Conservation (phyloP, 2,888 invertebrate genomes). For the Chaitophorus viminalis region DNA sequence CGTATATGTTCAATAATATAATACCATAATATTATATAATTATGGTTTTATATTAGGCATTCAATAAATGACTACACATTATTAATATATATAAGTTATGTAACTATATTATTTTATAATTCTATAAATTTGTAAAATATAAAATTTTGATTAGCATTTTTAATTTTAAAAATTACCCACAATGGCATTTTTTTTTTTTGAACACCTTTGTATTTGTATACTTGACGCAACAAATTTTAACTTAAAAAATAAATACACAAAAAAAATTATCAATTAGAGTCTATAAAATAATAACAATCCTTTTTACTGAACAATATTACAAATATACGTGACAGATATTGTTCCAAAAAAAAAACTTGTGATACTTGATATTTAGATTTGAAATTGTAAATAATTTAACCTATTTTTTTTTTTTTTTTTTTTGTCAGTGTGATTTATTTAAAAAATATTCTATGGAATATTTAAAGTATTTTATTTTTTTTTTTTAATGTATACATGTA, state of each 20-base stretch:
- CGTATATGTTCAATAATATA: not conserved
- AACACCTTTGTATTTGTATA: not conserved
- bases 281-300: not conserved
- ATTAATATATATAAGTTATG: too few relatives aligned
- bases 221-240: not conserved
- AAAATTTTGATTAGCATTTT: too few relatives aligned
- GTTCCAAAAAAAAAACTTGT: not conserved
- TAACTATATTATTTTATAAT: too few relatives aligned
- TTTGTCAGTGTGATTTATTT: not conserved
- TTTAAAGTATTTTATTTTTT: not conserved
- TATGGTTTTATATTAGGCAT: too few relatives aligned
- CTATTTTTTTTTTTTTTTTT: not conserved
- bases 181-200: not conserved
- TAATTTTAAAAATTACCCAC: not conserved
- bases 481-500: too few relatives aligned
- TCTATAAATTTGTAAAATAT: too few relatives aligned
- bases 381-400: not conserved
- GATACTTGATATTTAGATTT: not conserved
- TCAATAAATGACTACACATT: too few relatives aligned
- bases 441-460: not conserved
- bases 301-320: not conserved
- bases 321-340: not conserved
- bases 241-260: not conserved
- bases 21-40: not conserved
- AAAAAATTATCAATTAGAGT: not conserved